Evolutionary conservation across 2,888 invertebrate species (phyloP), one percentile per base, ranked within the genome.

Genomic region (Callinectes sapidus): DNA sequence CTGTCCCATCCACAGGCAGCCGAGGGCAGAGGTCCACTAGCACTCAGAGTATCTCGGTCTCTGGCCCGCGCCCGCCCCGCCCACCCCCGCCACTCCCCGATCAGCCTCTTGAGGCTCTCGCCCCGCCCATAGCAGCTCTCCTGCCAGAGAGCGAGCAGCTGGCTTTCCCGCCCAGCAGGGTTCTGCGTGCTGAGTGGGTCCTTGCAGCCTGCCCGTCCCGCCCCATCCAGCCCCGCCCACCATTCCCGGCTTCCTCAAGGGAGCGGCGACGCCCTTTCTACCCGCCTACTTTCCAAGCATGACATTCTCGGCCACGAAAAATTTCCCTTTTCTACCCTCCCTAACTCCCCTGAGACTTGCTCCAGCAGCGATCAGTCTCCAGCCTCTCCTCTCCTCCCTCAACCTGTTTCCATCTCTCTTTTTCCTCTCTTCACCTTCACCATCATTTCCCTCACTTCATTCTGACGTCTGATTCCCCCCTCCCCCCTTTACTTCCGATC

Each of bases 1-100:
- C 92, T 92, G 92, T 35, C 92, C 92, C 92, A 92, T 92, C 92
- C 92, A 92, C 92, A 90, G 92, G 71, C 42, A 39, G 54, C 89
- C 77, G 81, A 89, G 89, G 89, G 28, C 23, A 32, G 90, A 54
- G 85, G 86, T 85, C 86, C 87, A 90, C 92, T 90, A 66, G 54
- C 42, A 71, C 86, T 3, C 87, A 54, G 28, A 14, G 87, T 61
- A 16, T 42, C 66, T n/a, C 66, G 39, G 28, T 39, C 91, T 61
- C 87, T 61, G 87, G 87, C 87, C 66, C 87, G 87, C 61, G 71
- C 35, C 86, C 90, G 87, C 61, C 87, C 86, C 91, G 91, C 91
- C 91, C 87, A 42, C 71, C 61, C 23, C 55, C 81, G 81, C 48
- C 77, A 48, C 77, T 39, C 90, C 81, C 48, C 81, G 81, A 61